These are phyloP conservation scores for Calephelis perditalis DNA, from an alignment of 2,888 invertebrate genomes.

Conservation along the genomic window DNA sequence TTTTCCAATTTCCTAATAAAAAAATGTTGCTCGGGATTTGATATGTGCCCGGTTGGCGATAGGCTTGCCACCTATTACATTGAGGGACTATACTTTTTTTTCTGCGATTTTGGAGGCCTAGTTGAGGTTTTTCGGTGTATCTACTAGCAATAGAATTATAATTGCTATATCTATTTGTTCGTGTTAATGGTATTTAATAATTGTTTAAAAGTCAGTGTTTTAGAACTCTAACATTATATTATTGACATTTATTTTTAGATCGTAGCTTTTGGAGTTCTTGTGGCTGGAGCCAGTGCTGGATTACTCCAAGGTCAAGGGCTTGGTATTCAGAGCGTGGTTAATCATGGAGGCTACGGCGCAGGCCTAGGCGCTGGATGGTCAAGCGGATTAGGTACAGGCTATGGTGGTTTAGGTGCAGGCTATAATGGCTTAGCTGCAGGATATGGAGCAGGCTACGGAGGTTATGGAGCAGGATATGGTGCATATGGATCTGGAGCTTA, in stretches of 20 bases:
- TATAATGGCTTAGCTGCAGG: slow-evolving; percentile 14
- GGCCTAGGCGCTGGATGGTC: not conserved
- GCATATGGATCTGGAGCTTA: slow-evolving; percentile 16
- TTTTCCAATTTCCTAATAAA: too few relatives aligned
- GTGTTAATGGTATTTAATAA: too few relatives aligned
- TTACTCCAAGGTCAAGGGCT: slow-evolving; percentile 64
- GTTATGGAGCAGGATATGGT: not conserved
- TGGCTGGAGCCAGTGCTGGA: slow-evolving; percentile 74
- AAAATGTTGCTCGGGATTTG: too few relatives aligned
- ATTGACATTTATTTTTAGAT: slow-evolving; percentile 19
- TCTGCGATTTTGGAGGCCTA: too few relatives aligned
- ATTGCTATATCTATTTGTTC: too few relatives aligned
- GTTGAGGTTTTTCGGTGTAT: too few relatives aligned
- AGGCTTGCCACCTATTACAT: too few relatives aligned
- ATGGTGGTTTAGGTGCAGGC: slow-evolving; percentile 7
- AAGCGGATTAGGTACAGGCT: not conserved
- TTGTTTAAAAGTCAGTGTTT: too few relatives aligned
- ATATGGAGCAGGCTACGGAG: not conserved
- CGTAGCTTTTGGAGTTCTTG: slow-evolving; percentile 46
- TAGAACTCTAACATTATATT: too few relatives aligned
- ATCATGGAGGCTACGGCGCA: slow-evolving; percentile 41
- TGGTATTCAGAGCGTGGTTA: slow-evolving; percentile 67
- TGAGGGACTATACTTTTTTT: too few relatives aligned
- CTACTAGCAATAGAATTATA: too few relatives aligned
- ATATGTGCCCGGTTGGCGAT: too few relatives aligned